Percentiles rank a stretch among this genome's conserved stretches.
Evolutionary conservation across 2,113 vertebrate genomes (phyloP).

Genomic region (Elephas maximus): DNA sequence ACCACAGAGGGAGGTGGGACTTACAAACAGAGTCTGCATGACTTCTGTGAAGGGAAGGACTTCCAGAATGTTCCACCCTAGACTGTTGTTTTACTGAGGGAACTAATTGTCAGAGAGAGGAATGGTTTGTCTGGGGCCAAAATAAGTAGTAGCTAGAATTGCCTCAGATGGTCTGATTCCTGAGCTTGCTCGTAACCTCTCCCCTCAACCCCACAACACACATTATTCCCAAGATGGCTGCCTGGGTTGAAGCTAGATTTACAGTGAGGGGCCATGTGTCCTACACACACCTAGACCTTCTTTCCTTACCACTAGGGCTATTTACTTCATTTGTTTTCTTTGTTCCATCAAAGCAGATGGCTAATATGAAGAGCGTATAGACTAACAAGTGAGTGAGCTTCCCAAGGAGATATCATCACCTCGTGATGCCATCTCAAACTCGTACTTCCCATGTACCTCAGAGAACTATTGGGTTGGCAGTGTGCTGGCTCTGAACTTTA

Average conservation of each 20-base stretch:
- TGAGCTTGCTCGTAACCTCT: not conserved
- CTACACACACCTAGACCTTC: not conserved
- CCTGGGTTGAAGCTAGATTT: not conserved
- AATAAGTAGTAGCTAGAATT: not conserved
- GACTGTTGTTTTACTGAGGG: not conserved
- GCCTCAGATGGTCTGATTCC: not conserved
- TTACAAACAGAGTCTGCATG: not conserved
- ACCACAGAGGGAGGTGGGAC: not conserved
- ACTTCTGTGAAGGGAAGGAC: not conserved
- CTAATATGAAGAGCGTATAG: not conserved
- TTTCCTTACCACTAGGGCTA: not conserved
- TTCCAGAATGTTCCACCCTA: not conserved
- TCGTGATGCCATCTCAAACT: not conserved
- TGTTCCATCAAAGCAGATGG: not conserved
- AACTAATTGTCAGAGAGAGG: not conserved
- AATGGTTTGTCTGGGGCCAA: not conserved
- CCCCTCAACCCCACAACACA: no score
- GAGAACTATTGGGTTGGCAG: not conserved
- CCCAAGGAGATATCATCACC: not conserved
- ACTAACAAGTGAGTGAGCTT: not conserved
- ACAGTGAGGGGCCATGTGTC: not conserved
- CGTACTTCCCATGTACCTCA: not conserved
- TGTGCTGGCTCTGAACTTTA: not conserved
- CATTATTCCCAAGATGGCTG: not conserved
- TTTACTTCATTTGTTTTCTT: not conserved